These are phyloP conservation scores for Craterocephalus amniculus DNA, from an alignment of 2,797 vertebrate species.

Conservation along the genomic window DNA sequence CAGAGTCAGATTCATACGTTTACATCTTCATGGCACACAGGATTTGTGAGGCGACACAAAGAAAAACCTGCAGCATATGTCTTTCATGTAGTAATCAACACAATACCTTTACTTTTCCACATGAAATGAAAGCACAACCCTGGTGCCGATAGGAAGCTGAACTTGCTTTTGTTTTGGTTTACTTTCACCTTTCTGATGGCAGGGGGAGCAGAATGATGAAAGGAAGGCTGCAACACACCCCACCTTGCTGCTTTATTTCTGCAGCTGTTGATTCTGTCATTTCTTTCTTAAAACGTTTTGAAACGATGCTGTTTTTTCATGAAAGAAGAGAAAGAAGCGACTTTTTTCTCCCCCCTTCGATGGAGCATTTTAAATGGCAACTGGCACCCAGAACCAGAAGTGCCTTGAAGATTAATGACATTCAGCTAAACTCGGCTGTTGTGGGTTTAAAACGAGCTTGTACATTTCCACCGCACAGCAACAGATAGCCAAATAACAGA, in stretches of 20 bases:
- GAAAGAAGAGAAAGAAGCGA: background rate
- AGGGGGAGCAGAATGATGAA: conserved; percentile 14
- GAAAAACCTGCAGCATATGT: conserved; percentile 3
- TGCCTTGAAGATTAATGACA: conserved; percentile 38
- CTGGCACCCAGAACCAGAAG: conserved; percentile 42
- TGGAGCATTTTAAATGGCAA: conserved; percentile 25
- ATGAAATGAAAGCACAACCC: conserved; percentile 55
- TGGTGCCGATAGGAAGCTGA: conserved; percentile 39
- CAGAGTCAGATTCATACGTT: conserved; percentile 2
- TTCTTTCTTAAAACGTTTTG: conserved; percentile 20
- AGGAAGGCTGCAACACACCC: conserved; percentile 31
- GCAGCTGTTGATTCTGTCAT: conserved; percentile 16
- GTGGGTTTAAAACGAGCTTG: conserved; percentile 24
- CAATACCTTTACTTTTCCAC: conserved; percentile 27
- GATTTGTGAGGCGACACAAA: conserved; percentile 4
- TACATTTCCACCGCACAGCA: conserved; percentile 31
- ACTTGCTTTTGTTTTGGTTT: conserved; percentile 51
- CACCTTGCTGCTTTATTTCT: conserved; percentile 26
- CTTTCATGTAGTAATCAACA: conserved; percentile 75
- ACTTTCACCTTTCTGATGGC: background rate
- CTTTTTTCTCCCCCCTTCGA: background rate
- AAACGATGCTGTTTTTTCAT: background rate
- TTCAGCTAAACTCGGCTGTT: conserved; percentile 28
- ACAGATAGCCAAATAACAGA: conserved; percentile 28
- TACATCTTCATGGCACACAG: background rate